These are phyloP conservation scores for Ips typographus DNA, from an alignment of 1,140 invertebrate species.

Conservation along the genomic window DNA sequence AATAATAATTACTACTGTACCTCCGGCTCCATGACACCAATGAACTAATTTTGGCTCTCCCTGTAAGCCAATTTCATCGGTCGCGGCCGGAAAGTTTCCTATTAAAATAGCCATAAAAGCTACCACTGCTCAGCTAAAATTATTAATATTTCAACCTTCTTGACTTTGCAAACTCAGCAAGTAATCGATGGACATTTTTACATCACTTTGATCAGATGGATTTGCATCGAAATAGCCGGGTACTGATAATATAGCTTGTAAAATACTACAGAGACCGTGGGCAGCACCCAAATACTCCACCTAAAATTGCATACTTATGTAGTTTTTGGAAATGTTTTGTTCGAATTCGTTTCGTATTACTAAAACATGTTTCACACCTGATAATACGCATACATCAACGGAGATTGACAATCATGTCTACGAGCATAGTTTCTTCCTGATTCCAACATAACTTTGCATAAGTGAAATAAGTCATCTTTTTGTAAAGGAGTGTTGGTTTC, in stretches of 20 bases:
- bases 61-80: constrained; percentile 64
- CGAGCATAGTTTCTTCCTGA: constrained; percentile 71
- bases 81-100: constrained; percentile 79
- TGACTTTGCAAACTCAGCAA: constrained; percentile 60
- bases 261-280: constrained; percentile 70
- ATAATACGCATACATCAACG: constrained; percentile 85
- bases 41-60: constrained; percentile 70
- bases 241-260: constrained; percentile 62
- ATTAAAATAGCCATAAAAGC: constrained; percentile 28
- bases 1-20: constrained; percentile 51
- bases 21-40: constrained; percentile 88
- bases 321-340: too few species aligned
- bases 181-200: constrained; percentile 64
- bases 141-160: constrained; percentile 38
- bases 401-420: constrained; percentile 60
- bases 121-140: background rate
- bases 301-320: too few species aligned
- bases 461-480: constrained; percentile 59
- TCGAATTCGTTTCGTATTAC: too few species aligned
- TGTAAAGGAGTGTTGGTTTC: constrained; percentile 58
- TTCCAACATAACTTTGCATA: constrained; percentile 68
- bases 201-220: constrained; percentile 55
- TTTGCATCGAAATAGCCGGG: constrained; percentile 63
- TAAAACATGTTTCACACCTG: constrained; percentile 42
- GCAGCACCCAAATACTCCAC: constrained; percentile 84